A percentile compares a stretch with the other conserved stretches of the same genome.
Evolutionary conservation across 1,140 invertebrate species (phyloP).

Genomic region (Neoseiulus cucumeris): DNA sequence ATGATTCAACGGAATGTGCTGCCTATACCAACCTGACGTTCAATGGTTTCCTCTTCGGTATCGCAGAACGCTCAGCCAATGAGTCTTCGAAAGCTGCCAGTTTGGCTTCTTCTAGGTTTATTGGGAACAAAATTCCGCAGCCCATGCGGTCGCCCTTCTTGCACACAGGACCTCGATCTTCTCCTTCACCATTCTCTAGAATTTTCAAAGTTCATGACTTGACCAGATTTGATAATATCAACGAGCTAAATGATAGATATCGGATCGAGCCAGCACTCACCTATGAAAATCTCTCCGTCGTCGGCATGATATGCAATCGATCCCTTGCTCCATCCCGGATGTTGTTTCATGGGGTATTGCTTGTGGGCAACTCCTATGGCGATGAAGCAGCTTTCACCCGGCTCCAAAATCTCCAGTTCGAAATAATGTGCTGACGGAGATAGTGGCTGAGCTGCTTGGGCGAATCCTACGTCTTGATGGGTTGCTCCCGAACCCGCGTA

Average conservation of each 20-base stretch:
- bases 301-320: conserved; percentile 41
- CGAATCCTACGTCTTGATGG: conserved; percentile 37
- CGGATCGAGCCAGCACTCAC: conserved; percentile 26
- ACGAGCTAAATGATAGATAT: too few relatives aligned
- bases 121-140: conserved; percentile 37
- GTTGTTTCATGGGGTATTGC: conserved; percentile 36
- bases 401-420: conserved; percentile 39
- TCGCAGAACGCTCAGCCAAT: too few relatives aligned
- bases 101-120: not conserved
- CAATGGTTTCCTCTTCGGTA: too few relatives aligned
- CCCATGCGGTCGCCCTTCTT: conserved; percentile 34
- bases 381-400: conserved; percentile 38
- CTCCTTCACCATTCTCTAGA: not conserved
- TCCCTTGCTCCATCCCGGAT: conserved; percentile 39
- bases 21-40: too few relatives aligned
- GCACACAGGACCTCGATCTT: not conserved
- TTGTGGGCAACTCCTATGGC: conserved; percentile 36
- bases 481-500: conserved; percentile 36
- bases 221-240: too few relatives aligned
- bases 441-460: conserved; percentile 34
- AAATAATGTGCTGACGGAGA: conserved; percentile 37
- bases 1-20: too few relatives aligned
- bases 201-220: not conserved
- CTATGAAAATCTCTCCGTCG: conserved; percentile 40
- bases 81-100: not conserved